Evolutionary conservation across 1,140 invertebrate genomes (phyloP).

Genomic region (Trypoxylus dichotomus): DNA sequence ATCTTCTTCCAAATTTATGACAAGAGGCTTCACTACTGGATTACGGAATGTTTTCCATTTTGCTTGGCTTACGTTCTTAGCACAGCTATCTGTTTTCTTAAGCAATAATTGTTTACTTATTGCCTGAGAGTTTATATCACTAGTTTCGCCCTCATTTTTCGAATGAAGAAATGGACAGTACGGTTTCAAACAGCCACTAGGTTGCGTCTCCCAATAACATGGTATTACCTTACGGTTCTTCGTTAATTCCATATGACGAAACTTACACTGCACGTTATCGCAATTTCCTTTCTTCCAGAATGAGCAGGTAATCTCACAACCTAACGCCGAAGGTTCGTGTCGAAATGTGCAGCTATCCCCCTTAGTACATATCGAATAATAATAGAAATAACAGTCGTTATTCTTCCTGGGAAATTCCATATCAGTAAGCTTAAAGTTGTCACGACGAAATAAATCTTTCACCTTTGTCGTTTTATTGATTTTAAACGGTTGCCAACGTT

Average conservation of each 20-base stretch:
- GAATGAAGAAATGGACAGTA: constrained; percentile 72
- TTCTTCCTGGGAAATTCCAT: constrained; percentile 67
- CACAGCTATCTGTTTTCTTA: constrained; percentile 27
- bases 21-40: constrained; percentile 63
- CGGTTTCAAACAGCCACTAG: constrained; percentile 77
- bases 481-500: constrained; percentile 27
- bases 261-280: constrained; percentile 72
- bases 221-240: constrained; percentile 80
- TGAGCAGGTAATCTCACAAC: constrained; percentile 77
- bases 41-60: constrained; percentile 42
- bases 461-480: constrained; percentile 30
- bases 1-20: constrained; percentile 78
- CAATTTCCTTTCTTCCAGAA: constrained; percentile 81
- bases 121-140: constrained; percentile 30
- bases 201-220: constrained; percentile 87
- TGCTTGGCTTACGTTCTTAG: constrained; percentile 39
- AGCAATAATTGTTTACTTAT: constrained; percentile 33
- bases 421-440: constrained; percentile 55
- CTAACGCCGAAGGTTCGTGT: constrained; percentile 78
- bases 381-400: constrained; percentile 83
- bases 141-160: constrained; percentile 27
- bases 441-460: constrained; percentile 39
- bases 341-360: constrained; percentile 77
- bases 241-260: constrained; percentile 80
- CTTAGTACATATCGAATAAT: constrained; percentile 81